Base-by-base conservation (phyloP, 1,140 invertebrate species). In the Drosophila bocki region DNA sequence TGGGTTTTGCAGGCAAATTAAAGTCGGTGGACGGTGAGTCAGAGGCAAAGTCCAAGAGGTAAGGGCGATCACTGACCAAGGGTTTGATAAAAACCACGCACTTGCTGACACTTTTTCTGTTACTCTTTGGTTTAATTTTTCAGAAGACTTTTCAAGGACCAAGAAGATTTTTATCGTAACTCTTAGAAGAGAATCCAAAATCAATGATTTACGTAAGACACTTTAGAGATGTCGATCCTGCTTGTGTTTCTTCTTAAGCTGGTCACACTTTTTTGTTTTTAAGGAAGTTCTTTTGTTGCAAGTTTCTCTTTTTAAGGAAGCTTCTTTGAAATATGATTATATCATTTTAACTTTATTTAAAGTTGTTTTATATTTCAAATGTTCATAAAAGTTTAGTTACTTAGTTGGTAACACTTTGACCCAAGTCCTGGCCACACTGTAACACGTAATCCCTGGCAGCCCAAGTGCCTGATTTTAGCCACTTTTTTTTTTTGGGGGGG, bases 11-110 rank as follows among this genome's bases (percentile, higher is more conserved):
- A 29, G 53, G 54, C 64, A 51, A 75, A 41, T 68, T 48, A 42
- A 9, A 37, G 35, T 44, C 35, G 50, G 1, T 15, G 45, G 45
- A 13, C 7, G 33, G 51, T 77, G 75, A 68, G 42, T 77, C 75
- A 69, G 63, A 56, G 56, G 37, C 56, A 77, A 69, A 78, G 75
- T 69, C 74, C 74, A 77, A 77, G 39, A 13, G 51, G 17, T 15
- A 0, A 33, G 33, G 50, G 41, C 32, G 26, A 56, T 56, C 69
- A 58, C 42, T 44, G 17, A 13, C 9, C 2, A 32, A 19, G 39
- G 44, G n/a, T 42, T n/a, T 41, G 64, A 57, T 41, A 56, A 37
- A 60, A 33, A 56, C 22, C 45, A 33, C 6, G 4, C 48, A 32
- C 13, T 29, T 1, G 26, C 22, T 53, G 13, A 37, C 17, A 54